Evolutionary conservation across 2,888 invertebrate species (phyloP).

Genomic region (Heteropelma amictum): DNA sequence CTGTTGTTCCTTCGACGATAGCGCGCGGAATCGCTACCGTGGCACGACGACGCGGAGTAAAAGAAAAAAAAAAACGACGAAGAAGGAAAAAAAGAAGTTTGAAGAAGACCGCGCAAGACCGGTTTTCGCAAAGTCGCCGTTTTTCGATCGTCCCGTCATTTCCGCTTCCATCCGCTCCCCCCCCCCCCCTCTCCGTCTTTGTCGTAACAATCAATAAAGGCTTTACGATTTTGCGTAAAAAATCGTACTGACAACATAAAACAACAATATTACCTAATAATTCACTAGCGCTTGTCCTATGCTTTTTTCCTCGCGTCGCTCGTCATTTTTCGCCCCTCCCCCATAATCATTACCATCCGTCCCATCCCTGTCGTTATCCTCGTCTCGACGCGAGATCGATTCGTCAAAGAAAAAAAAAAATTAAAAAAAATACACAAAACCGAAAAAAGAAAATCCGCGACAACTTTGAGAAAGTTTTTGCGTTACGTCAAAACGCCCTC

Average conservation of each 20-base stretch:
- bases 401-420: constrained; percentile 2
- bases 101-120: too few relatives aligned
- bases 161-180: constrained; percentile 9
- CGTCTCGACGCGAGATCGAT: not conserved
- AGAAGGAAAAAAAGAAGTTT: too few relatives aligned
- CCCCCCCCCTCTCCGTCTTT: constrained; percentile 26
- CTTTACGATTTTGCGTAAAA: constrained; percentile 63
- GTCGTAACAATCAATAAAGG: constrained; percentile 72
- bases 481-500: too few relatives aligned
- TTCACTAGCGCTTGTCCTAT: constrained; percentile 63
- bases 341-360: not conserved
- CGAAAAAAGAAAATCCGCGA: too few relatives aligned
- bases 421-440: too few relatives aligned
- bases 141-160: not conserved
- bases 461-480: too few relatives aligned
- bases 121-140: too few relatives aligned
- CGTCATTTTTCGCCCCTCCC: constrained; percentile 12
- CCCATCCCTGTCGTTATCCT: not conserved
- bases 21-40: too few relatives aligned
- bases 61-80: too few relatives aligned
- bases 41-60: too few relatives aligned
- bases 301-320: constrained; percentile 25
- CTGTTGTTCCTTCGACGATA: too few relatives aligned
- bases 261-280: constrained; percentile 74
- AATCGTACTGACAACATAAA: constrained; percentile 71